Evolutionary conservation across 2,797 vertebrate genomes (phyloP), one percentile per base, ranked within the genome.

Genomic region (Coluber constrictor): DNA sequence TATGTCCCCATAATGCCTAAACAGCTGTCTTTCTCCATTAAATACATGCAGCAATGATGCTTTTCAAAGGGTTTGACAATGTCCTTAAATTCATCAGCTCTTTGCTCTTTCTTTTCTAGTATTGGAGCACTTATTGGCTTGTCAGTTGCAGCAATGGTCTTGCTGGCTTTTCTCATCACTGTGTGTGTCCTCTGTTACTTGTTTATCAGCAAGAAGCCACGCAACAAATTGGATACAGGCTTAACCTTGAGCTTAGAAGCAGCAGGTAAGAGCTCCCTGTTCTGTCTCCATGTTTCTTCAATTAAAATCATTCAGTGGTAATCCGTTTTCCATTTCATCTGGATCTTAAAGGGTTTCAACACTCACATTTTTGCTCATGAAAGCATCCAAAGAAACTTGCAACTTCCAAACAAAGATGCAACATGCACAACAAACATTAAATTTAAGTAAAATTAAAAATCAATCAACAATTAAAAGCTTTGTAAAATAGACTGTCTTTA

Each of bases 181-280:
- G 97, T 98, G 47, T 99, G 98, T 95, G 98, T 99, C 94, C 98
- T 99, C 92, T 99, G 99, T 95, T 99, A 98, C 92, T 97, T 99
- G 93, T 99, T 99, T 96, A 98, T 99, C 97, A 98, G 98, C 96
- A 98, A 98, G 16, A 99, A 99, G 96, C 99, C 98, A 94, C 96
- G 95, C 90, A 96, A 97, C 95, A 98, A 98, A 89, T 94, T 99
- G 97, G 98, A 99, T 95, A 98, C 97, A 37, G 98, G 98, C 10
- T 97, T 99, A 95, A 98, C 97, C 0, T 97, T 99, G 95, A 98
- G 97, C 0, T 97, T 99, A 88, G 98, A 97, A 95, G 97, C 96
- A 87, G 94, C 98, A 98, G 98, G 98, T 99, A 98, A 96, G 95
- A 79, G 83, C 59, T 59, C 4, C 7, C 63, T 61, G 27, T 32